Conservation (phyloP, 2,797 vertebrate genomes). For the Lutra lutra region DNA sequence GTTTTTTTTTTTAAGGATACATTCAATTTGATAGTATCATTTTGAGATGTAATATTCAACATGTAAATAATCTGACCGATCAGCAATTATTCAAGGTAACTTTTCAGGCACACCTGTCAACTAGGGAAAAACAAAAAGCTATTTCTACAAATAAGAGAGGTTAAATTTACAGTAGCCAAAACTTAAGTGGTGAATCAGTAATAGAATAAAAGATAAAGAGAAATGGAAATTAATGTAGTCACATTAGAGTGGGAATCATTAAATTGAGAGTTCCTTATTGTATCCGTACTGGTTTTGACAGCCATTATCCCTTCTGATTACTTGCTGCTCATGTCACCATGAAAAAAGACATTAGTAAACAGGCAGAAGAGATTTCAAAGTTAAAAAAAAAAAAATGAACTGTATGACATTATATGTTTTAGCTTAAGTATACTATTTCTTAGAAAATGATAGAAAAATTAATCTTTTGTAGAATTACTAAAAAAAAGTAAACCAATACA, state of each 20-base stretch:
- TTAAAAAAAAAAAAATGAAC: background rate
- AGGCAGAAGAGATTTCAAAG: background rate
- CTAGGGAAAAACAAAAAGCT: background rate
- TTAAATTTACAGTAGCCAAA: background rate
- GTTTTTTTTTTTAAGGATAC: background rate
- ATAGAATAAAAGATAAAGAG: background rate
- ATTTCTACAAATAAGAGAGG: background rate
- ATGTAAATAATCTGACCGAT: background rate
- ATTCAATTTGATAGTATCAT: background rate
- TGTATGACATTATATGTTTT: background rate
- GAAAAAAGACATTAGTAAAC: background rate
- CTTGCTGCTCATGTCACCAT: background rate
- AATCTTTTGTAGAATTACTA: background rate
- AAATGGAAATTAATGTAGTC: background rate
- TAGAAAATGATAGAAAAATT: background rate
- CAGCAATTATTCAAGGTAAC: background rate
- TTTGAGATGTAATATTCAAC: background rate
- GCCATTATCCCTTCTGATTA: background rate
- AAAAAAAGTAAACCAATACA: background rate
- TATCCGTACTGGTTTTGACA: background rate
- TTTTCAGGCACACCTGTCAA: background rate
- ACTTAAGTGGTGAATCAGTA: background rate
- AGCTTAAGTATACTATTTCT: background rate
- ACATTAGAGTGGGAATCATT: background rate
- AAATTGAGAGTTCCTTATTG: too few relatives aligned